Base-by-base conservation (phyloP, 2,113 vertebrate genomes). In the Nothoprocta perdicaria region DNA sequence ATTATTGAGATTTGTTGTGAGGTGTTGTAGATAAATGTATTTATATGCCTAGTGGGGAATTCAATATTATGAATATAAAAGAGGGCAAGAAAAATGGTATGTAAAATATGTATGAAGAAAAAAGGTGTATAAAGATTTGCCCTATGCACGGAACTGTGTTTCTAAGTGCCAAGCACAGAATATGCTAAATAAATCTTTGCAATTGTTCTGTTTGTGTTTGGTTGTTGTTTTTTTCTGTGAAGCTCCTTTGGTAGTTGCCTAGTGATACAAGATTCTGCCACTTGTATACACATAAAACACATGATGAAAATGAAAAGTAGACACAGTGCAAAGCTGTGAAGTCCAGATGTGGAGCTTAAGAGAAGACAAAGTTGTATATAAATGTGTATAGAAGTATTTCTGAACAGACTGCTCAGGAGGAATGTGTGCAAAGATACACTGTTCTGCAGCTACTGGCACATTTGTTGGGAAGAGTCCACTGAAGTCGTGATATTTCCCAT, bases 1-100 rank as follows among this genome's bases (percentile, higher is more conserved):
- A 97, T 97, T 98, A 98, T 98, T 98, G 97, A 98, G 97, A 97
- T 97, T 97, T 99, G 98, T 98, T 98, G 98, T 99, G 98, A 98
- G 97, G 98, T 99, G 98, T 98, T 98, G 98, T 99, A 98, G 98
- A 99, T 98, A 98, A 98, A 96, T 98, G 97, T 99, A 99, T 99
- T 99, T 99, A 99, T 99, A 97, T 98, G 97, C 97, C 98, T 98
- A 98, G 98, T 94, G 96, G 94, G 90, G 92, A 84, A 96, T 97
- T 96, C 98, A 97, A 89, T 98, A 98, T 98, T 98, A 98, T 98
- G 98, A 97, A 97, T 98, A 98, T 98, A 98, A 97, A 97, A 98
- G 97, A 98, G 97, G 97, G 97, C 97, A 97, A 97, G 97, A 97
- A 97, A 97, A 98, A 97, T 95, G 96, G 95, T 97, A 97, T 98